Evolutionary conservation across 2,888 invertebrate genomes (phyloP).

Genomic region (Tiphia femorata): DNA sequence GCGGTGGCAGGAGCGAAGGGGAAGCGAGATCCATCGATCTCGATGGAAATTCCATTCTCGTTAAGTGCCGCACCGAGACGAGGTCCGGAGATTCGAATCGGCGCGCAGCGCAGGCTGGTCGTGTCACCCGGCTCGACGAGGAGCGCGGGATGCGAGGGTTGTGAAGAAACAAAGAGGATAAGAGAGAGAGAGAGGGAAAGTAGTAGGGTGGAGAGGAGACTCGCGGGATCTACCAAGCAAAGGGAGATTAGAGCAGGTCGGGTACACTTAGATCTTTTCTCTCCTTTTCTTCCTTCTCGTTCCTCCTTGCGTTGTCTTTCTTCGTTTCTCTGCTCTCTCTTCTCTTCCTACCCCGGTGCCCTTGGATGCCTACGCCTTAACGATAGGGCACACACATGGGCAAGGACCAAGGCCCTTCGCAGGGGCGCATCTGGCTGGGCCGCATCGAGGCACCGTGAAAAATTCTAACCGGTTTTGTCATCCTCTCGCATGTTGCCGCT

Average conservation of each 20-base stretch:
- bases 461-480: constrained; percentile 36
- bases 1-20: too few relatives aligned
- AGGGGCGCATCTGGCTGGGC: constrained; percentile 26
- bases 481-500: too few relatives aligned
- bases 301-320: constrained; percentile 12
- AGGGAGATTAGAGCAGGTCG: constrained; percentile 55
- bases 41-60: constrained; percentile 37
- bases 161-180: background rate
- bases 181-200: constrained; percentile 2
- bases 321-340: background rate
- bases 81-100: constrained; percentile 24
- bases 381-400: constrained; percentile 30
- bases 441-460: constrained; percentile 33
- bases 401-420: constrained; percentile 19
- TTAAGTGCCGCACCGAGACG: constrained; percentile 26
- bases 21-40: too few relatives aligned
- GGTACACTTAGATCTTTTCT: constrained; percentile 36
- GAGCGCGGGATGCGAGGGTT: too few relatives aligned
- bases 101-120: background rate
- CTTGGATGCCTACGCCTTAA: constrained; percentile 41
- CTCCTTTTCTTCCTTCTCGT: constrained; percentile 16
- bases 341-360: constrained; percentile 18
- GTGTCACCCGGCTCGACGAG: constrained; percentile 24
- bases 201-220: constrained; percentile 1
- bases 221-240: constrained; percentile 28